Percentiles rank a stretch among this genome's conserved stretches.
Evolutionary conservation across 2,113 vertebrate genomes (phyloP).

Genomic region (Trematomus loennbergii): DNA sequence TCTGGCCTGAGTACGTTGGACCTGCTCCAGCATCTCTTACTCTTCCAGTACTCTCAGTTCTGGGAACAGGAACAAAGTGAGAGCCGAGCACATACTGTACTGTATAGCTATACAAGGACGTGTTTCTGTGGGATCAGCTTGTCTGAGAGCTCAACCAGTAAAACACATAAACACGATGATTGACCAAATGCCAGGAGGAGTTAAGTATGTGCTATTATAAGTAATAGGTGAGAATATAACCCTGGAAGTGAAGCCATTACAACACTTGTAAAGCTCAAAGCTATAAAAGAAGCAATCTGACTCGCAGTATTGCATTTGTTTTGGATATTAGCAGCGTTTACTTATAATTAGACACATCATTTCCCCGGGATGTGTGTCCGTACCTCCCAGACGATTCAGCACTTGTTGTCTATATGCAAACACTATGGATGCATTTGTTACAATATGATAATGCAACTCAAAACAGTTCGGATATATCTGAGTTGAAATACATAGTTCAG

Average conservation of each 20-base stretch:
- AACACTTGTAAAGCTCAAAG: background rate
- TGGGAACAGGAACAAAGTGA: constrained; percentile 38
- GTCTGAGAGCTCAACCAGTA: background rate
- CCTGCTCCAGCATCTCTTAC: constrained; percentile 14
- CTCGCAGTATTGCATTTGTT: background rate
- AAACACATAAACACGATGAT: background rate
- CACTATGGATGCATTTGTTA: background rate
- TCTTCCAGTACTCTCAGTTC: constrained; percentile 34
- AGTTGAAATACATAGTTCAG: background rate
- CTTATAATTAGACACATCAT: background rate
- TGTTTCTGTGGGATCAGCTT: background rate
- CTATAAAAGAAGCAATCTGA: background rate
- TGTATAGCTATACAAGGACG: too few species aligned
- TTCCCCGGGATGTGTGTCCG: background rate
- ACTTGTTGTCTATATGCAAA: background rate
- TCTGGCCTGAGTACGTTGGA: constrained; percentile 41
- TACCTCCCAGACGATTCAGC: background rate
- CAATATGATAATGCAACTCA: background rate
- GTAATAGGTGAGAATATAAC: background rate
- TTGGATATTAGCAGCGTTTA: background rate
- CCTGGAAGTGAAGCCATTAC: background rate
- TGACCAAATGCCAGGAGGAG: background rate
- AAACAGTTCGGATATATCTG: background rate
- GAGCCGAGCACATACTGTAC: constrained; percentile 12
- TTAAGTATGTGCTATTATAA: background rate